Percentiles rank a stretch among this genome's conserved stretches.
Conservation (phyloP, 2,888 invertebrate genomes). For the Xylocampa areola region DNA sequence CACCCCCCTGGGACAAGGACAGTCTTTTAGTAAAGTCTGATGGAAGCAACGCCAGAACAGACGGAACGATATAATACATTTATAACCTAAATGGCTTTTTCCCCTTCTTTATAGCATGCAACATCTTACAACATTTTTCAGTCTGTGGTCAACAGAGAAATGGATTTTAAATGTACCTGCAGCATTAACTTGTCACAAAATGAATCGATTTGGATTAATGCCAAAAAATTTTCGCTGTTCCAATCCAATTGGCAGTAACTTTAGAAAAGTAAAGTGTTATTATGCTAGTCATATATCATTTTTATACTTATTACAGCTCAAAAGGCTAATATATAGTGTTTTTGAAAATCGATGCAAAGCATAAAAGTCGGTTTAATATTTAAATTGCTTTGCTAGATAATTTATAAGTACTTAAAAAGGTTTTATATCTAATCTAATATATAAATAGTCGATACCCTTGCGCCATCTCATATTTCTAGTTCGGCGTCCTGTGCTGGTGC, state of each 20-base stretch:
- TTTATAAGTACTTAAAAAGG: too few species aligned
- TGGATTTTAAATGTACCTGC: constrained; percentile 40
- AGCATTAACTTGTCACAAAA: constrained; percentile 34
- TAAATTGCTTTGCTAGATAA: too few species aligned
- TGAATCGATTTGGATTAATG: constrained; percentile 54
- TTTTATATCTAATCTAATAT: too few species aligned
- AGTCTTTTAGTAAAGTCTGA: too few species aligned
- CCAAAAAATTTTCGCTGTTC: constrained; percentile 38
- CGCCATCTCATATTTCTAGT: too few species aligned
- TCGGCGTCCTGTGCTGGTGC: too few species aligned
- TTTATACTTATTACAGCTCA: background rate
- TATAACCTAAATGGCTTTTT: background rate
- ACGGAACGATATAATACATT: background rate
- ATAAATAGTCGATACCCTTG: too few species aligned
- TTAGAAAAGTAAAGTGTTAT: constrained; percentile 25
- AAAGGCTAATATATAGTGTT: too few species aligned
- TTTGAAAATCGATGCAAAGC: too few species aligned
- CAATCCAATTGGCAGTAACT: constrained; percentile 46
- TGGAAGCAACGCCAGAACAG: background rate
- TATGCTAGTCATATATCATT: background rate
- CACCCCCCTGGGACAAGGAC: too few species aligned
- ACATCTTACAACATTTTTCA: constrained; percentile 20
- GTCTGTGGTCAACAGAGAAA: constrained; percentile 21
- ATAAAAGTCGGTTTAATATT: too few species aligned
- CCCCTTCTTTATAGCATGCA: background rate